These are phyloP conservation scores for Dromius quadrimaculatus DNA, from an alignment of 2,888 invertebrate genomes.

Conservation along the genomic window DNA sequence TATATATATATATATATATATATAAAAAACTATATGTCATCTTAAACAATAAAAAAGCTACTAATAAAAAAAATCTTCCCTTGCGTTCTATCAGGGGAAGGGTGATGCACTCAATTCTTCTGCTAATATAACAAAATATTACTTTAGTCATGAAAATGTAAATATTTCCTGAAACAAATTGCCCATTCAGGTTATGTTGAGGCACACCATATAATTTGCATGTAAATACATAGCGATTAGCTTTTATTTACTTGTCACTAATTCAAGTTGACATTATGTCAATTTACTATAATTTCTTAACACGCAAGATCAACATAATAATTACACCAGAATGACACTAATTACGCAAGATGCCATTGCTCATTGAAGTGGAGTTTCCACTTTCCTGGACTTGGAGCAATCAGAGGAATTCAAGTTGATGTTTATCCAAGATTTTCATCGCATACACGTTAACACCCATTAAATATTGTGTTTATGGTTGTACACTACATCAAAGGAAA, in stretches of 20 bases:
- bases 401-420: background rate
- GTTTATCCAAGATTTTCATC: slow-evolving; percentile 36
- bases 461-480: slow-evolving; percentile 8
- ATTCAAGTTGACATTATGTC: background rate
- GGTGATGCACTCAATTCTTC: no score
- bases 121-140: no score
- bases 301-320: slow-evolving; percentile 9
- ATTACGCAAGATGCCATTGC: slow-evolving; percentile 1
- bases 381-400: no score
- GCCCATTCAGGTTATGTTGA: background rate
- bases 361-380: slow-evolving; percentile 15
- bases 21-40: no score
- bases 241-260: slow-evolving; percentile 16
- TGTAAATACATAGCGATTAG: background rate
- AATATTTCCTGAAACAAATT: background rate
- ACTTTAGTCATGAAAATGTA: no score
- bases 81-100: no score
- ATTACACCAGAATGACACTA: slow-evolving; percentile 17
- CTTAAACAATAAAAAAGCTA: no score
- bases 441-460: slow-evolving; percentile 16
- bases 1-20: no score
- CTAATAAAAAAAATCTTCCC: no score
- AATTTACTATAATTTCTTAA: background rate
- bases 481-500: slow-evolving; percentile 16
- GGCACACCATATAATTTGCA: background rate